Conservation (phyloP, 2,888 invertebrate genomes). For the Agrotis exclamationis region DNA sequence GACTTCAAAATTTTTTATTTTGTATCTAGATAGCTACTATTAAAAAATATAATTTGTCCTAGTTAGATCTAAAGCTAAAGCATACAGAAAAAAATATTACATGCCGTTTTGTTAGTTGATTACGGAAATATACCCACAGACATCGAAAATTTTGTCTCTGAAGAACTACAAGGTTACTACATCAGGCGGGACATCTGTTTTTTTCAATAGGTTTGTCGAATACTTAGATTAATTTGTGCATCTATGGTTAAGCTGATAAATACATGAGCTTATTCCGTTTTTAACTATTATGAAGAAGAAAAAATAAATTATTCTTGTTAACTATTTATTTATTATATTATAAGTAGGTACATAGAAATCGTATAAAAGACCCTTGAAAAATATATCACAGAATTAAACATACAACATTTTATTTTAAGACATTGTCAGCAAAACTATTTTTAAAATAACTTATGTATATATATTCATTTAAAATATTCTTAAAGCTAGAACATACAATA, state of each 20-base stretch:
- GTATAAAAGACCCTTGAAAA: conserved; percentile 62
- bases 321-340: conserved; percentile 39
- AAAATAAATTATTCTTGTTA: conserved; percentile 15
- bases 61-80: too few relatives aligned
- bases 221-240: conserved; percentile 2
- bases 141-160: too few relatives aligned
- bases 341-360: conserved; percentile 58
- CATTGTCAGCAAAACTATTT: conserved; percentile 32
- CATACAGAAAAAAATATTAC: too few relatives aligned
- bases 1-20: too few relatives aligned
- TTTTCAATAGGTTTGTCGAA: conserved; percentile 13
- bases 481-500: conserved; percentile 43
- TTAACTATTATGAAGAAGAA: conserved; percentile 3
- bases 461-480: conserved; percentile 25
- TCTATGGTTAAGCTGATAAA: conserved; percentile 1
- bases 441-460: conserved; percentile 29
- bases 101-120: too few relatives aligned
- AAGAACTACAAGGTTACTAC: background rate
- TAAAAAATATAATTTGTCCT: too few relatives aligned
- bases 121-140: too few relatives aligned
- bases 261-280: background rate
- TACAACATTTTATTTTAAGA: conserved; percentile 40
- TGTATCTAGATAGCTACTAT: too few relatives aligned
- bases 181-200: background rate
- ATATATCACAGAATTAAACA: conserved; percentile 70